Evolutionary conservation across 2,797 vertebrate species (phyloP).

Genomic region (Halcyon badia): DNA sequence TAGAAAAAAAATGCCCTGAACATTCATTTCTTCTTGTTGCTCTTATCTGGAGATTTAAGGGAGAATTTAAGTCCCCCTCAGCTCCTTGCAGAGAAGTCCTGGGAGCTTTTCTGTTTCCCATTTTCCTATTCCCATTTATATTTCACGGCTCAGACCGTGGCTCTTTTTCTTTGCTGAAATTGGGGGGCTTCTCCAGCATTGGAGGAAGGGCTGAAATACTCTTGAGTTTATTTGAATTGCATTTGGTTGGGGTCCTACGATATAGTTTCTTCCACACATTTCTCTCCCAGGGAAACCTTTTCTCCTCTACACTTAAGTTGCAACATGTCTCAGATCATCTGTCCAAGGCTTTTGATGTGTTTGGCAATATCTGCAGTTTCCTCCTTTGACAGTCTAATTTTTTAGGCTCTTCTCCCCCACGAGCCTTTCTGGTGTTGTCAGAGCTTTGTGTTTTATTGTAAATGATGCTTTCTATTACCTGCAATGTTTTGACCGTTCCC

Average conservation of each 20-base stretch:
- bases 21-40: background rate
- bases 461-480: background rate
- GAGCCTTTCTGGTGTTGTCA: background rate
- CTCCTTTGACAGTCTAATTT: background rate
- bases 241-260: background rate
- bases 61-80: background rate
- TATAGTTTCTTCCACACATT: background rate
- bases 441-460: background rate
- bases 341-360: background rate
- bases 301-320: background rate
- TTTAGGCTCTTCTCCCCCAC: background rate
- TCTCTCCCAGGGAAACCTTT: background rate
- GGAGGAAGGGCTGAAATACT: background rate
- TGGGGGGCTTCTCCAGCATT: background rate
- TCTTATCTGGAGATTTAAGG: background rate
- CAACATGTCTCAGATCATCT: fast-evolving
- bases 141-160: background rate
- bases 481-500: background rate
- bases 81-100: background rate
- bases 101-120: background rate
- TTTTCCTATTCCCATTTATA: background rate
- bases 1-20: background rate
- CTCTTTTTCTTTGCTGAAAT: background rate
- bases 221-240: background rate
- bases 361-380: background rate